phyloP scores from a whole-genome alignment of 2,888 invertebrate genomes.

The Cryptus armator region DNA sequence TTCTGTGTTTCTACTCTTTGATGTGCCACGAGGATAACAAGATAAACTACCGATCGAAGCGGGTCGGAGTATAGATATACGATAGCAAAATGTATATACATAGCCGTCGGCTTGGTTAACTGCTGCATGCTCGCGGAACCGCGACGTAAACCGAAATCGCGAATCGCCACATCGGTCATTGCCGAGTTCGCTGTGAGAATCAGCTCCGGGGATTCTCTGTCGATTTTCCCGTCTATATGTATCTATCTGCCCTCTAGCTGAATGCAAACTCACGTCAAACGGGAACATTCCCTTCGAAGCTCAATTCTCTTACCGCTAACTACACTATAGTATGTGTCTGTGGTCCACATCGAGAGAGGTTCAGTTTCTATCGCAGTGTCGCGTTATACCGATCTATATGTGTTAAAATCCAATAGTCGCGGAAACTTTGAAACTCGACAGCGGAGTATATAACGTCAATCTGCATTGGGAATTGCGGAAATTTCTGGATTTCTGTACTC shows the following conservation, averaged over 20 bases:
- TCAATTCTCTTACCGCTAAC: constrained; percentile 41
- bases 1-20: constrained; percentile 62
- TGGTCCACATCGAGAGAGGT: constrained; percentile 12
- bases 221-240: constrained; percentile 18
- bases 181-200: constrained; percentile 43
- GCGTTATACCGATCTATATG: constrained; percentile 44
- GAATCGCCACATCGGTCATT: constrained; percentile 52
- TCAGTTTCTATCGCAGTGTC: constrained; percentile 62
- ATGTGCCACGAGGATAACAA: constrained; percentile 71
- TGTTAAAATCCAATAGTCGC: constrained; percentile 67
- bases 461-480: too few species aligned
- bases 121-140: constrained; percentile 50
- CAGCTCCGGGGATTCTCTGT: constrained; percentile 29
- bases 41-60: constrained; percentile 70
- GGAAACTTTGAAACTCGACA: constrained; percentile 65
- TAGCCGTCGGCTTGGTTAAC: neutral
- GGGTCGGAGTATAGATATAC: constrained; percentile 48
- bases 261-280: constrained; percentile 55
- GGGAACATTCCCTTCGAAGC: constrained; percentile 36
- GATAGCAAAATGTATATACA: constrained; percentile 2
- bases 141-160: constrained; percentile 55
- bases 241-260: neutral
- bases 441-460: neutral
- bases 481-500: too few species aligned
- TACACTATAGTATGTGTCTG: too few species aligned